A percentile compares a stretch with the other conserved stretches of the same genome.
These are phyloP conservation scores for Drusus annulatus DNA, from an alignment of 1,140 invertebrate genomes.

Conservation along the genomic window DNA sequence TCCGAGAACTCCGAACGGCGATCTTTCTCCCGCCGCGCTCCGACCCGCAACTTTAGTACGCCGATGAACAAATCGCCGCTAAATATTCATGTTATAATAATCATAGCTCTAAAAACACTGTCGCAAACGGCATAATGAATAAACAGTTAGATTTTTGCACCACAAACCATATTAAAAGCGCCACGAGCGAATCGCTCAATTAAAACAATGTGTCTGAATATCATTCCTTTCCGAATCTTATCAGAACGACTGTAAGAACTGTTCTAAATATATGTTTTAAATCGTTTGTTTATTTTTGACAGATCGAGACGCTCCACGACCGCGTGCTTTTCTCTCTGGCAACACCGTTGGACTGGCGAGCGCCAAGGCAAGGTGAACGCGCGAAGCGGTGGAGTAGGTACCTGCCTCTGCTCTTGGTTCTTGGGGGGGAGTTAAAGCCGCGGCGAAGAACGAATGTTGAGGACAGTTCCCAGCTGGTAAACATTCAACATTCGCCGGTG, in stretches of 20 bases:
- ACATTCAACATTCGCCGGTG: constrained; percentile 35
- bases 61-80: constrained; percentile 35
- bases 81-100: constrained; percentile 44
- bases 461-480: constrained; percentile 21
- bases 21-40: constrained; percentile 21
- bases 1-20: constrained; percentile 1
- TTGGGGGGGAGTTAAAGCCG: neutral
- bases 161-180: constrained; percentile 19
- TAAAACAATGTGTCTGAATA: constrained; percentile 26
- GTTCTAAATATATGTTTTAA: constrained; percentile 9
- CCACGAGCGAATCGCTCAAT: constrained; percentile 27
- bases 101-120: constrained; percentile 28
- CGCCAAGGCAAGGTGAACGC: constrained; percentile 31
- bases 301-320: constrained; percentile 13
- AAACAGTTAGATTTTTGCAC: constrained; percentile 36
- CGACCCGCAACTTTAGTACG: constrained; percentile 21
- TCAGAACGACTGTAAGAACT: constrained; percentile 27
- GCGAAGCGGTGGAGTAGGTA: constrained; percentile 16
- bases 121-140: constrained; percentile 42
- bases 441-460: constrained; percentile 27
- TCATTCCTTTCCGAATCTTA: constrained; percentile 25
- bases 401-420: too few species aligned
- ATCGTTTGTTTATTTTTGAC: constrained; percentile 33
- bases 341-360: constrained; percentile 19
- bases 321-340: constrained; percentile 31